A percentile compares a stretch with the other conserved stretches of the same genome.
These are phyloP conservation scores for Heterodera filipjevi DNA, from an alignment of 2,888 invertebrate species.

Conservation along the genomic window DNA sequence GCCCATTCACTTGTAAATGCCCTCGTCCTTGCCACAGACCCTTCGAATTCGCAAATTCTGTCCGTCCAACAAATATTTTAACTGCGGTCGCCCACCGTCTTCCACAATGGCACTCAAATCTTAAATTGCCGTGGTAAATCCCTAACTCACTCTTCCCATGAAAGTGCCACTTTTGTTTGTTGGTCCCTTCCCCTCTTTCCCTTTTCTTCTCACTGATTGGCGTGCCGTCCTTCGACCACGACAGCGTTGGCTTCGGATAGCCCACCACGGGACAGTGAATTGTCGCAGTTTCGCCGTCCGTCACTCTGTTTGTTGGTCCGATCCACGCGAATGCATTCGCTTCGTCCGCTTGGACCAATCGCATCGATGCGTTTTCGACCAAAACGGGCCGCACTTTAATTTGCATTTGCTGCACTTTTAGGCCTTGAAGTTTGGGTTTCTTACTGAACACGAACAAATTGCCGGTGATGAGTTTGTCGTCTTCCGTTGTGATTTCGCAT, in stretches of 20 bases:
- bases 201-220: conserved; percentile 42
- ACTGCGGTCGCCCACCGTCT: neutral
- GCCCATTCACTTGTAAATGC: conserved; percentile 51
- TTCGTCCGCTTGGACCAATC: conserved; percentile 43
- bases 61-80: conserved; percentile 31
- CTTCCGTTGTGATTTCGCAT: conserved; percentile 49
- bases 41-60: conserved; percentile 30
- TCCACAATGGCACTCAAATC: conserved; percentile 20
- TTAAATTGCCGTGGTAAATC: no score
- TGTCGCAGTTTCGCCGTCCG: conserved; percentile 36
- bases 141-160: no score
- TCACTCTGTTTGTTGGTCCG: conserved; percentile 26
- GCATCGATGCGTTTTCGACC: conserved; percentile 49
- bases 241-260: conserved; percentile 50
- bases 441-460: conserved; percentile 57
- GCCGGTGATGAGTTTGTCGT: conserved; percentile 45
- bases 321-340: conserved; percentile 33
- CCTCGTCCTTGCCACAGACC: conserved; percentile 45
- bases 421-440: neutral
- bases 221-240: conserved; percentile 53
- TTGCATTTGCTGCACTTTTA: neutral
- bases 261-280: conserved; percentile 53
- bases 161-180: no score
- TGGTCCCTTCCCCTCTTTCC: neutral
- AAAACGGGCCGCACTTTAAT: conserved; percentile 53